These are phyloP conservation scores for Anser brachyrhynchus DNA, from an alignment of 2,113 vertebrate species.

Conservation along the genomic window DNA sequence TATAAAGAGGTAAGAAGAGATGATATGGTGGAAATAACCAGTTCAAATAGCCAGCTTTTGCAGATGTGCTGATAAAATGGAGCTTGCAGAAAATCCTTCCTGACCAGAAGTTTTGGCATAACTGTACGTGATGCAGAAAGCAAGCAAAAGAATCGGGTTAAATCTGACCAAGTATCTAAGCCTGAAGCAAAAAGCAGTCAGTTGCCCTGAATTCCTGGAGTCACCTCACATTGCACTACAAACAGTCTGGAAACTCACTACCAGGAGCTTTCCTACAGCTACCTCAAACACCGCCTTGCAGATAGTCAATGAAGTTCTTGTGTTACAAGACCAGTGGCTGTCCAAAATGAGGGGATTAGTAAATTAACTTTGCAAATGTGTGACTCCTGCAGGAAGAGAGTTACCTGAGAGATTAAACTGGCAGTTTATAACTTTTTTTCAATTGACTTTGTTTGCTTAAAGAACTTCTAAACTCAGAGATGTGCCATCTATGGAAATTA, in stretches of 20 bases:
- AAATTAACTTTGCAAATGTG: not conserved
- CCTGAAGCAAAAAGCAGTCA: not conserved
- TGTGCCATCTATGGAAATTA: not conserved
- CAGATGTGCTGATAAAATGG: not conserved
- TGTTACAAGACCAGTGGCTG: not conserved
- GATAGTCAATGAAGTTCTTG: not conserved
- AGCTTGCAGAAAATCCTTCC: not conserved
- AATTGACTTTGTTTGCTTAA: not conserved
- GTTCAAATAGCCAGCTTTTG: not conserved
- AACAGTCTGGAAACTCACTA: accelerated
- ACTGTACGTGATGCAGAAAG: not conserved
- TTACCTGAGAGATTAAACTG: not conserved
- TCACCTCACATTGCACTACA: not conserved
- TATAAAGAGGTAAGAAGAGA: not conserved
- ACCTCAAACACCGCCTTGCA: no score
- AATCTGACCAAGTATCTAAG: not conserved
- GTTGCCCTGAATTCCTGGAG: not conserved
- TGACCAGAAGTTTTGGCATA: not conserved
- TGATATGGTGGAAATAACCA: accelerated
- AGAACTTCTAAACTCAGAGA: not conserved
- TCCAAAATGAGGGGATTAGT: not conserved
- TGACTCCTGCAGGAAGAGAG: not conserved
- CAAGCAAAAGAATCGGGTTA: not conserved
- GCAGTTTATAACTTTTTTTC: not conserved
- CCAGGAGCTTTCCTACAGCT: not conserved